phyloP scores from a whole-genome alignment of 2,888 invertebrate species.

The Erebia epiphron region DNA sequence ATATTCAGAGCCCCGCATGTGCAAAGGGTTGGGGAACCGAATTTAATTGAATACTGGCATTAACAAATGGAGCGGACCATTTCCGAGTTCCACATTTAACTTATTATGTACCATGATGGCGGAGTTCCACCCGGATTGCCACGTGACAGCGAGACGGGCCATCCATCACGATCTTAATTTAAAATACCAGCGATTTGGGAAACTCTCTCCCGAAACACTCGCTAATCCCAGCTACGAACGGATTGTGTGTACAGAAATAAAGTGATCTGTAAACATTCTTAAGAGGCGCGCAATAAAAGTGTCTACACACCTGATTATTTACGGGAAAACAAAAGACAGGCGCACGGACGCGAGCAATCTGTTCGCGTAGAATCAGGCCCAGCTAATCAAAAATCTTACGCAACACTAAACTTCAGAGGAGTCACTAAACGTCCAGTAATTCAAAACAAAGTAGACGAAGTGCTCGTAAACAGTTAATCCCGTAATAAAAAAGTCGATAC shows the following conservation, averaged over 20 bases:
- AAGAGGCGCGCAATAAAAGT: slow-evolving; percentile 57
- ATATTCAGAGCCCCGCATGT: slow-evolving; percentile 71
- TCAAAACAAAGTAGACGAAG: slow-evolving; percentile 74
- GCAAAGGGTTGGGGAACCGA: slow-evolving; percentile 73
- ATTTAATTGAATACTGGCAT: slow-evolving; percentile 81
- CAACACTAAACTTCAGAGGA: slow-evolving; percentile 53
- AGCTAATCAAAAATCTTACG: slow-evolving; percentile 56
- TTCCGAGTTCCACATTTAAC: slow-evolving; percentile 78
- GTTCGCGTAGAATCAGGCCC: slow-evolving; percentile 49
- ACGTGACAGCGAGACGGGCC: slow-evolving; percentile 73
- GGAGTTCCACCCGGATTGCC: slow-evolving; percentile 63
- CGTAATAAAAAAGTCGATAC: slow-evolving; percentile 74
- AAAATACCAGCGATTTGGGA: slow-evolving; percentile 77
- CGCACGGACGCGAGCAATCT: slow-evolving; percentile 38
- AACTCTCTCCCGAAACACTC: slow-evolving; percentile 62
- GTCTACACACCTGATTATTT: slow-evolving; percentile 50
- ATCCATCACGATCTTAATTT: slow-evolving; percentile 81
- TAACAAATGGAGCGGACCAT: slow-evolving; percentile 78
- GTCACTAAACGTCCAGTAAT: slow-evolving; percentile 60
- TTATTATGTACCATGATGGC: slow-evolving; percentile 77
- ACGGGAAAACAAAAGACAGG: slow-evolving; percentile 55
- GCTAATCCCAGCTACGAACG: slow-evolving; percentile 67
- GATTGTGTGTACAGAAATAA: slow-evolving; percentile 65
- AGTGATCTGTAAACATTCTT: slow-evolving; percentile 65
- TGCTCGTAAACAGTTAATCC: slow-evolving; percentile 77